Conservation (phyloP, 64 coral and sea anemone species). For the Pocillopora damicornis region DNA sequence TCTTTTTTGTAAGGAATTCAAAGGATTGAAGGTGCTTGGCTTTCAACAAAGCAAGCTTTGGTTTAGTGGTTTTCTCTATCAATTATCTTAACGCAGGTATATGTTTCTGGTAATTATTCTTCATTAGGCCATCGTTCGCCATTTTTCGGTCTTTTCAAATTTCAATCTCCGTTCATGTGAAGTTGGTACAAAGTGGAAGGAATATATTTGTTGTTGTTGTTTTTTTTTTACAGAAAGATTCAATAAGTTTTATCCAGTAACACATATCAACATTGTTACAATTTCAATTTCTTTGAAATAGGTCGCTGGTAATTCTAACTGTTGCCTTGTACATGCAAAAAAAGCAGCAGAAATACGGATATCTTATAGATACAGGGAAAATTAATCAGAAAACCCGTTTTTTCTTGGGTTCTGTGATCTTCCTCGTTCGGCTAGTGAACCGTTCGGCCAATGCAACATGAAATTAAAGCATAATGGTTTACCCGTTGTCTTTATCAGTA, state of each 20-base stretch:
- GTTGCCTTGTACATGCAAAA: too few species aligned
- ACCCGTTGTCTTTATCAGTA: neutral
- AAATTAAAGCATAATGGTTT: neutral
- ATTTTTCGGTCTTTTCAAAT: neutral
- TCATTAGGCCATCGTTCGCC: neutral
- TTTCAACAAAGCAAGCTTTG: constrained; percentile 8
- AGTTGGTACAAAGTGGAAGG: neutral
- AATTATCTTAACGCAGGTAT: neutral
- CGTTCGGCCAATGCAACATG: too few species aligned
- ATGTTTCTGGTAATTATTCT: neutral
- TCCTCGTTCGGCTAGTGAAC: too few species aligned
- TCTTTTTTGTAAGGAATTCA: neutral
- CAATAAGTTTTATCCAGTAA: too few species aligned
- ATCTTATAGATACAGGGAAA: too few species aligned
- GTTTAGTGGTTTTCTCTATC: neutral
- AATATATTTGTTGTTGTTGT: too few species aligned
- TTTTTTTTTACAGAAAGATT: too few species aligned
- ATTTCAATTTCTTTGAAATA: neutral
- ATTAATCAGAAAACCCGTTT: too few species aligned
- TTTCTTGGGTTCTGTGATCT: too few species aligned
- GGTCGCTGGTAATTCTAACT: neutral
- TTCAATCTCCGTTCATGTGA: neutral
- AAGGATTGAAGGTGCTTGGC: neutral
- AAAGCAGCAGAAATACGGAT: too few species aligned
- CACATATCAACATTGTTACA: too few species aligned